These are phyloP conservation scores for Tribolium castaneum DNA, from an alignment of 1,140 invertebrate genomes.

Conservation along the genomic window DNA sequence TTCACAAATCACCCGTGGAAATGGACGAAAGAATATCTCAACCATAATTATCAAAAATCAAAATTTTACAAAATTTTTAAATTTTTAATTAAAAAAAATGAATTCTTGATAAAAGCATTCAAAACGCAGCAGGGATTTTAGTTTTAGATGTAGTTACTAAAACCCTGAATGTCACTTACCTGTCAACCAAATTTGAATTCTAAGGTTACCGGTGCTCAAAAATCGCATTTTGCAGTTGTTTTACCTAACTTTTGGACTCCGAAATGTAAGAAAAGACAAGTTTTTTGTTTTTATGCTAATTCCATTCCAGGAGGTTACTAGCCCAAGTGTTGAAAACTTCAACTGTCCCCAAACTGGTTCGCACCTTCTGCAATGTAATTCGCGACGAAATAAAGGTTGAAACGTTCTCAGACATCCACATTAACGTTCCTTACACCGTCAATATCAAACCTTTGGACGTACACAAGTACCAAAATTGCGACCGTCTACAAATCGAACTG, in stretches of 20 bases:
- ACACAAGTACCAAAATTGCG: slow-evolving; percentile 48
- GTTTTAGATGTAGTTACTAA: too few species aligned
- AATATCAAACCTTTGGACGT: slow-evolving; percentile 49
- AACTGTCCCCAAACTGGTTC: not conserved
- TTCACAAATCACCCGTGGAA: too few species aligned
- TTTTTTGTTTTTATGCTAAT: not conserved
- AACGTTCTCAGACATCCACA: slow-evolving; percentile 49
- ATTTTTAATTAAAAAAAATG: too few species aligned
- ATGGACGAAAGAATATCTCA: too few species aligned
- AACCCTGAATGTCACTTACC: too few species aligned
- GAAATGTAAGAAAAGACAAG: not conserved
- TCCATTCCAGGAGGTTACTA: not conserved
- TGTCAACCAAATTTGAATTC: too few species aligned
- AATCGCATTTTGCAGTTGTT: too few species aligned
- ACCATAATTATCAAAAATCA: too few species aligned
- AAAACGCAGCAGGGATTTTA: too few species aligned
- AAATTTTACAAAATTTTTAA: too few species aligned
- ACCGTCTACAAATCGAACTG: slow-evolving; percentile 41
- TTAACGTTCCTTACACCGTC: slow-evolving; percentile 50
- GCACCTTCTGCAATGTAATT: not conserved
- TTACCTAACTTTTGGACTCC: not conserved
- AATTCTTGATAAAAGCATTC: too few species aligned
- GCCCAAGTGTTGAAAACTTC: not conserved
- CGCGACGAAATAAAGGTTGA: slow-evolving; percentile 45
- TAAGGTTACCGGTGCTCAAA: too few species aligned